A percentile compares a stretch with the other conserved stretches of the same genome.
phyloP scores from a whole-genome alignment of 53 echinoderm and acorn worm genomes.

The Pentamera pediparva region DNA sequence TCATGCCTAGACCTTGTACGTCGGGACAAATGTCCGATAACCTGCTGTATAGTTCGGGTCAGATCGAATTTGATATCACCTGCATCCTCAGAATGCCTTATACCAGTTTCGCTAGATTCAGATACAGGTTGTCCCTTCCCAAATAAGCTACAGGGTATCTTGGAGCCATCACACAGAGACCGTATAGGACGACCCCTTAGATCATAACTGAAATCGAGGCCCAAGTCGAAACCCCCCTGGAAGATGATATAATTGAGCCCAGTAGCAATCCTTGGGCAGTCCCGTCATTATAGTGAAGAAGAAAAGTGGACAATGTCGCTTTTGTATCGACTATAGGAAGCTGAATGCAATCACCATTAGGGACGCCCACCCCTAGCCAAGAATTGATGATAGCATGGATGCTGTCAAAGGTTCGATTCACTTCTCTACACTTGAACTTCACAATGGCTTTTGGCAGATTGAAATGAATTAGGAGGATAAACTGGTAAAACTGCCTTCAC shows the following conservation, averaged over 20 bases:
- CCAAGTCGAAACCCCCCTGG: neutral
- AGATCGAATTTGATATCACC: too few relatives aligned
- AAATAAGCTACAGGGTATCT: too few relatives aligned
- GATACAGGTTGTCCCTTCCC: too few relatives aligned
- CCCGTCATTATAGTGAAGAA: conserved; percentile 17
- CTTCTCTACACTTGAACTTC: conserved; percentile 3
- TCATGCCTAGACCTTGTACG: too few relatives aligned
- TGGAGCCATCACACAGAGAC: too few relatives aligned
- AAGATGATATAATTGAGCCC: neutral
- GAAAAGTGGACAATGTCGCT: conserved; percentile 1
- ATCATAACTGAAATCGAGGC: neutral
- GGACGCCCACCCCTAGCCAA: conserved; percentile 28
- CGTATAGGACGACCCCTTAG: neutral
- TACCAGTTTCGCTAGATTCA: too few relatives aligned
- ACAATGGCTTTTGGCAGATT: conserved; percentile 33
- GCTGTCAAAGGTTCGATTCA: neutral
- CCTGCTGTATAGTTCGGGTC: too few relatives aligned
- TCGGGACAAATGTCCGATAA: too few relatives aligned
- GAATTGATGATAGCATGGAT: conserved; percentile 30
- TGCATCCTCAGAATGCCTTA: too few relatives aligned
- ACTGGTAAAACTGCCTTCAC: conserved; percentile 32
- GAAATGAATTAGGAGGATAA: conserved; percentile 14
- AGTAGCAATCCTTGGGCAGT: neutral
- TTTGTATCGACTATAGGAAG: conserved; percentile 34
- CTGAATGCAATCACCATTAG: neutral